phyloP scores from a whole-genome alignment of 2,113 vertebrate species.

The Enhydra lutris region DNA sequence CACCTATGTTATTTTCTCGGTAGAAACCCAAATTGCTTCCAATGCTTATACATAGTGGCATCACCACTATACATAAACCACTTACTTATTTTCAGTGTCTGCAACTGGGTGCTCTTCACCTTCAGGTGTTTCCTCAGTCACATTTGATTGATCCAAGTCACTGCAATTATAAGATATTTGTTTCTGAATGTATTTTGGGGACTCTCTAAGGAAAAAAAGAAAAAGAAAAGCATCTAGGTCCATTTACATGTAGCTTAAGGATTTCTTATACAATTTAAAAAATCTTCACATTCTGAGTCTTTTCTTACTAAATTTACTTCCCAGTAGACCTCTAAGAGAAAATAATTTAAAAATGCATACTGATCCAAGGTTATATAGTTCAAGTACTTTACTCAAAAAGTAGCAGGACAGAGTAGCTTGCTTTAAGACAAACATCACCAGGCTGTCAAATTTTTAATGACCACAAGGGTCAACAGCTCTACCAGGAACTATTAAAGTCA shows the following conservation, averaged over 20 bases:
- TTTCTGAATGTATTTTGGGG: slow-evolving; percentile 77
- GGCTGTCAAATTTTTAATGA: not conserved
- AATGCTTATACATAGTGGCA: not conserved
- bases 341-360: not conserved
- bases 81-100: slow-evolving; percentile 98
- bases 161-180: slow-evolving; percentile 83
- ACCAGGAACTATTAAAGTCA: not conserved
- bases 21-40: not conserved
- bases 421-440: not conserved
- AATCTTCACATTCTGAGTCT: not conserved
- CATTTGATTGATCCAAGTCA: slow-evolving; percentile 96
- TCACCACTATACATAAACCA: slow-evolving; percentile 2
- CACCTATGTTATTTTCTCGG: not conserved
- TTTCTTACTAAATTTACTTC: not conserved
- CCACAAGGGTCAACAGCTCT: not conserved
- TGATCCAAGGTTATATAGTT: not conserved
- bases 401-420: not conserved
- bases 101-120: slow-evolving; percentile 96
- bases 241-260: slow-evolving; percentile 57
- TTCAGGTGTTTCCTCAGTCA: slow-evolving; percentile 95
- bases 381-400: not conserved
- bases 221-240: slow-evolving; percentile 73
- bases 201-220: slow-evolving; percentile 77
- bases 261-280: not conserved
- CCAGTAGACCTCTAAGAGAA: not conserved